These are phyloP conservation scores for Venusia cambrica DNA, from an alignment of 2,888 invertebrate species.

Conservation along the genomic window DNA sequence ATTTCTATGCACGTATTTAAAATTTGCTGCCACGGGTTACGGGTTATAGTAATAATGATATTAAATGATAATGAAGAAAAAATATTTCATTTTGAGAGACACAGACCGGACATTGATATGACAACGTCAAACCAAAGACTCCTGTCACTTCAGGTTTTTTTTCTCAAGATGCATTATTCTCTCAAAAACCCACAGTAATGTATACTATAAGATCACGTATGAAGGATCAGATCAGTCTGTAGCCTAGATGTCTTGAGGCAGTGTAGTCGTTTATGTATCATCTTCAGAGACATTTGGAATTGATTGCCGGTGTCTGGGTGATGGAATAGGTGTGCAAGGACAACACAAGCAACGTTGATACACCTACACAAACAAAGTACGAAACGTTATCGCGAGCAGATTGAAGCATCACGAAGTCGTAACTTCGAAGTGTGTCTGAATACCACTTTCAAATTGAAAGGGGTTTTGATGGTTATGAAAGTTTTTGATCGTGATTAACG, in stretches of 20 bases:
- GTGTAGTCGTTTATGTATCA: slow-evolving; percentile 65
- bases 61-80: no score
- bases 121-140: slow-evolving; percentile 28
- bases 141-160: slow-evolving; percentile 43
- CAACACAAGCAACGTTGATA: slow-evolving; percentile 44
- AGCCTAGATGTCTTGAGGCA: slow-evolving; percentile 44
- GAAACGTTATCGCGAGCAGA: slow-evolving; percentile 21
- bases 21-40: no score
- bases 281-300: slow-evolving; percentile 71
- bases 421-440: slow-evolving; percentile 13
- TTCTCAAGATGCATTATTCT: slow-evolving; percentile 21
- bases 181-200: slow-evolving; percentile 1
- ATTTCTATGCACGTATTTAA: no score
- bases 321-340: slow-evolving; percentile 57
- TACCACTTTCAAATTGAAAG: slow-evolving; percentile 11
- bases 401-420: slow-evolving; percentile 27
- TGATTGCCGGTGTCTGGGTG: slow-evolving; percentile 64
- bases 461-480: slow-evolving; percentile 5
- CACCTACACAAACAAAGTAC: slow-evolving; percentile 23
- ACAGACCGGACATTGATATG: no score
- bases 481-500: no score
- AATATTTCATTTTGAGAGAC: no score
- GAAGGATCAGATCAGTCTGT: no score
- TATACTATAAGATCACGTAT: slow-evolving; percentile 3
- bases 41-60: no score